Evolutionary conservation across 2,888 invertebrate genomes (phyloP), one percentile per base, ranked within the genome.

Genomic region (Smittia sp.): DNA sequence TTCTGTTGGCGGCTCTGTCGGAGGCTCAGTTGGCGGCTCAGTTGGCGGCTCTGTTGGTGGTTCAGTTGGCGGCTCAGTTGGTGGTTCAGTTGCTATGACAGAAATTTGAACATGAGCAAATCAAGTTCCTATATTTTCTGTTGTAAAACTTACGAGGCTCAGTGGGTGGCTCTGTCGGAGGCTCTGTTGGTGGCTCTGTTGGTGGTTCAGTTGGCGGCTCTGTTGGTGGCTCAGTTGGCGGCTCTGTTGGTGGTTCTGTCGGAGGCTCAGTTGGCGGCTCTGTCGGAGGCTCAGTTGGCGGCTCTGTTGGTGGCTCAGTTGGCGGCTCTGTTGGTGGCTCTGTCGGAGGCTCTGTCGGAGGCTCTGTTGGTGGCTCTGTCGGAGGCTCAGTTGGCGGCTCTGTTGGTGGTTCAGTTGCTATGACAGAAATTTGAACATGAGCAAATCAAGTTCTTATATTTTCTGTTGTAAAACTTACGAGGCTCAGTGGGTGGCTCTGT

Each of bases 1-100:
- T 18, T 74, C 74, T 13, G 74, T 74, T 65, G 74, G 74, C n/a
- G 66, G 22, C 15, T 74, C 72, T 63, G 74, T 74, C 13, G 74
- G 66, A 13, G 74, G 66, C 20, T 67, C 73, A 1, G 74, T 74
- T 20, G 73, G 52, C 13, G 46, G 46, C 27, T 73, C 38, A 15
- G 62, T 73, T 32, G 73, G 73, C 39, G 25, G 15, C 9, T 24
- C 11, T n/a, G n/a, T 39, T 15, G 73, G 73, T 6, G 66, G 39
- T 24, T 67, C 73, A 1, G 74, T 74, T 32, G 73, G 52, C n/a
- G 46, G 46, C 32, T 73, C 38, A n/a, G 62, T 73, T 52, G 73
- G 73, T 67, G 25, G 15, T 6, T 32, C 11, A 13, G n/a, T 39
- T 15, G 73, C n/a, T n/a, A n/a, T n/a, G n/a, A n/a, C n/a, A n/a